These are phyloP conservation scores for Caradrina kadenii DNA, from an alignment of 2,888 invertebrate genomes.

Conservation along the genomic window DNA sequence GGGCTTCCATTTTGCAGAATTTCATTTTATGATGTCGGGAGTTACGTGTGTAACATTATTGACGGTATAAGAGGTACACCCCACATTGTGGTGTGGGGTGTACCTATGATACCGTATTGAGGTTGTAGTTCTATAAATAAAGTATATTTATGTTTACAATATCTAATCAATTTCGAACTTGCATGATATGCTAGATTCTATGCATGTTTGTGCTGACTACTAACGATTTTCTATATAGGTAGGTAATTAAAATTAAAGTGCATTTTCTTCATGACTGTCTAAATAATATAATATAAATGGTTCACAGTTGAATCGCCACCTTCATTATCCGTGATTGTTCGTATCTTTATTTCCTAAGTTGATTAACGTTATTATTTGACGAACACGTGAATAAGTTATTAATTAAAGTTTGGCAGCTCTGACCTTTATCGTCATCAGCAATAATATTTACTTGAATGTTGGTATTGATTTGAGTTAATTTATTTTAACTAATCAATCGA, in stretches of 20 bases:
- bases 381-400: conserved; percentile 32
- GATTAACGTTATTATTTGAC: conserved; percentile 46
- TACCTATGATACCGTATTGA: too few relatives aligned
- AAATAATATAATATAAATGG: not conserved
- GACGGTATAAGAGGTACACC: too few relatives aligned
- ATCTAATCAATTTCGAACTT: too few relatives aligned
- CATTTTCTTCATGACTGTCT: not conserved
- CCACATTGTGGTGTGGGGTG: too few relatives aligned
- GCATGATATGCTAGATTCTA: too few relatives aligned
- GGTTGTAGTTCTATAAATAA: too few relatives aligned
- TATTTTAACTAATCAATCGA: not conserved
- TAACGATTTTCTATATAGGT: too few relatives aligned
- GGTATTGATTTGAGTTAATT: not conserved
- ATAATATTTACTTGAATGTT: not conserved
- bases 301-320: conserved; percentile 16
- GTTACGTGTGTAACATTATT: too few relatives aligned
- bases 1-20: too few relatives aligned
- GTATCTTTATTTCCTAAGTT: conserved; percentile 24
- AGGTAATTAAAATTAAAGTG: not conserved
- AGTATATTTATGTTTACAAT: too few relatives aligned
- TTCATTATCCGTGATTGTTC: conserved; percentile 34
- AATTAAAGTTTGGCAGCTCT: conserved; percentile 42
- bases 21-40: too few relatives aligned
- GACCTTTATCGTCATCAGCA: conserved; percentile 20
- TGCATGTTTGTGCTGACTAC: too few relatives aligned